Base-by-base conservation (phyloP, 2,113 vertebrate species). In the Urocynchramus pylzowi region DNA sequence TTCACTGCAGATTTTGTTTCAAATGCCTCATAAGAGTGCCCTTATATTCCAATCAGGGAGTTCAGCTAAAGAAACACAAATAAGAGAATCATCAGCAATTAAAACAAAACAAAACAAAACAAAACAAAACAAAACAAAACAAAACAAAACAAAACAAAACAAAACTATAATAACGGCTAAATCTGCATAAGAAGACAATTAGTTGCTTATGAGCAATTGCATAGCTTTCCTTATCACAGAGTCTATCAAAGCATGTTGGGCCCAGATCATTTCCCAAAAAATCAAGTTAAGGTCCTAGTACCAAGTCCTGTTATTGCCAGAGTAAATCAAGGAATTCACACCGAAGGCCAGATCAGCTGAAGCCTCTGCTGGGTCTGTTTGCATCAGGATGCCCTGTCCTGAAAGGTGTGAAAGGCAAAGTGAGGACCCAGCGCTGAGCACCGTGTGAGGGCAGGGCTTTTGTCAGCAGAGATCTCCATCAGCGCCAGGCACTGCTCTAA, bases 1-100 rank as follows among this genome's bases (percentile, higher is more conserved):
- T 92, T 70, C 68, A 7, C 65, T 86, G 77, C 50, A 70, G 92
- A 59, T 95, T 93, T 93, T 2, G 7, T 92, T 96, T 92, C 50
- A 80, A 91, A 91, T 95, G 28, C 77, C 53, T 78, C 74, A 77
- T 57, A 64, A 75, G 54, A 67, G 8, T 47, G 52, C 31, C 59
- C 86, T 86, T 85, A 68, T 50, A 88, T 78, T 89, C 71, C 61
- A 89, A 88, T 84, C 69, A 80, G 64, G 4, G 44, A 17, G 17
- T 79, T 91, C 6, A 16, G 47, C 44, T 84, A 24, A 80, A 60
- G 71, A 64, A 92, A 56, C n/a, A 35, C 41, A 90, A 94, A 81
- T 81, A 75, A 56, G 8, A 56, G 44, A 69, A 71, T 82, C 69
- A 71, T 20, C 1, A 11, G 31, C 65, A 65, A 82, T 93, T 94